Percentiles rank a stretch among this genome's conserved stretches.
Conservation (phyloP, 2,113 vertebrate genomes). For the Heteronetta atricapilla region DNA sequence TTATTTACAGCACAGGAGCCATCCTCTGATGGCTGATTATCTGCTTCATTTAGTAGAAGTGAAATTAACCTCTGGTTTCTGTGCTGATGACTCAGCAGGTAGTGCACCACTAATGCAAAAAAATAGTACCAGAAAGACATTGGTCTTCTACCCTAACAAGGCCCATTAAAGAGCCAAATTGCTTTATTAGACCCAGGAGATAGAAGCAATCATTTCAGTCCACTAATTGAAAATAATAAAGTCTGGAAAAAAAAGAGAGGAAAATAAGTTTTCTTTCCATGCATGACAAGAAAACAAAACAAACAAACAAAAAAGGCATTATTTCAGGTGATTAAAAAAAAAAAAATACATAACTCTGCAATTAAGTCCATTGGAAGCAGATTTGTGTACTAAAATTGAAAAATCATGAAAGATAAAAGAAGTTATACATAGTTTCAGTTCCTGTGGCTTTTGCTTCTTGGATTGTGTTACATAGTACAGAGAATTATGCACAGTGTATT, state of each 20-base stretch:
- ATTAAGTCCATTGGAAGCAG: not conserved
- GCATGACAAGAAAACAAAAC: slow-evolving; percentile 21
- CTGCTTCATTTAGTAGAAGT: slow-evolving; percentile 78
- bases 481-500: not conserved
- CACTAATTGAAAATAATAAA: slow-evolving; percentile 72
- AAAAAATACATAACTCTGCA: not conserved
- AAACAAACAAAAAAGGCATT: not conserved
- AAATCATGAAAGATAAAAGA: not conserved
- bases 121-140: slow-evolving; percentile 67
- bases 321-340: slow-evolving; percentile 33
- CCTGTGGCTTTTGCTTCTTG: not conserved
- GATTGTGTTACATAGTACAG: not conserved
- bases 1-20: slow-evolving; percentile 75
- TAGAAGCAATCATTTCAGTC: slow-evolving; percentile 70
- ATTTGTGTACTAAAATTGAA: not conserved
- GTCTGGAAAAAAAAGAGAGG: slow-evolving; percentile 22
- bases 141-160: slow-evolving; percentile 76
- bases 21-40: slow-evolving; percentile 77
- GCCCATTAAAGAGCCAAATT: slow-evolving; percentile 74
- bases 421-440: not conserved
- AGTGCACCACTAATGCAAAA: slow-evolving; percentile 68
- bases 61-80: slow-evolving; percentile 81
- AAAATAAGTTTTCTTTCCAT: slow-evolving; percentile 29
- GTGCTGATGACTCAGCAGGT: slow-evolving; percentile 79
- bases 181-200: slow-evolving; percentile 76